Evolutionary conservation across 1,140 invertebrate species (phyloP), one percentile per base, ranked within the genome.

Genomic region (Philopotamus ludificatus): DNA sequence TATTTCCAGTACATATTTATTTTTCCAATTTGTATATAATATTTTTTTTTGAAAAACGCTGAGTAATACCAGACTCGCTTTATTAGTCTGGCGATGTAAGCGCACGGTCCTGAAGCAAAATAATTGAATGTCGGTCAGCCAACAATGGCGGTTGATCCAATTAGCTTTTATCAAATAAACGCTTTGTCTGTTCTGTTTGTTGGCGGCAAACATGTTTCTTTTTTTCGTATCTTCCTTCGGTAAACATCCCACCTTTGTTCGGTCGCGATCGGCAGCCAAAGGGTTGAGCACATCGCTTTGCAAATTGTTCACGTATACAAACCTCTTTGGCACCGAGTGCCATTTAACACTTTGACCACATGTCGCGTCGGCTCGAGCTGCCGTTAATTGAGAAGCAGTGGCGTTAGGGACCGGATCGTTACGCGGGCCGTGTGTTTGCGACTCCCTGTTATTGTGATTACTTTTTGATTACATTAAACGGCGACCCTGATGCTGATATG

Each of bases 121-220:
- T 60, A 60, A 60, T 60, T 47, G 57, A 60, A 60, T 55, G 51
- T 25, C 50, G 50, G 50, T 4, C 53, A 22, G 18, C 20, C 41
- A 22, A 58, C 55, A 45, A 58, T 49, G 57, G 57, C 57, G 57
- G 57, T 44, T 60, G 57, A 60, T 60, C 57, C 57, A 60, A 60
- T 60, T 60, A 60, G 57, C 57, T 47, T 60, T 60, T 60, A 60
- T 60, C 57, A 23, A 60, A 60, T 60, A 47, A 60, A 60, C 41
- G 57, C 57, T 60, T 60, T 60, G 57, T 60, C 57, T 49, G 57
- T 22, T 60, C 57, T 60, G 57, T 49, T 60, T 60, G 57, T 45
- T 47, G 10, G 20, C 10, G 23, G 57, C 28, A 60, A 60, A 47
- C 57, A 60, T 60, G 57, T 47, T 47, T 47, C 57, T 60, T 54